Conservation (phyloP, 1,140 invertebrate genomes). For the Rhopalosiphum padi region DNA sequence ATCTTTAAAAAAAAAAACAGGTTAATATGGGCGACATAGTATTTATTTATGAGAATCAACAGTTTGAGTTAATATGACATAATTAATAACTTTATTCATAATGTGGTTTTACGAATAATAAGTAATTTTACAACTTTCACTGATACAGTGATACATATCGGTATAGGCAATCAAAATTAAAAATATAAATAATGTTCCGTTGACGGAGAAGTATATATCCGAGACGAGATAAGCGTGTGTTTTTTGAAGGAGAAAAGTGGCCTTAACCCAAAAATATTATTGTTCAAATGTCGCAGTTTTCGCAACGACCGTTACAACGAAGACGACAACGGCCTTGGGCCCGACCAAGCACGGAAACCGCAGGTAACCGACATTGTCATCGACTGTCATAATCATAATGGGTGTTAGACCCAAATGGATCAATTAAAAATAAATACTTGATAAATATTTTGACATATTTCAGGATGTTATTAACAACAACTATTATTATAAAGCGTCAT, state of each 20-base stretch:
- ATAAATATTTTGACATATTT: not conserved
- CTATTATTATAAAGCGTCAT: not conserved
- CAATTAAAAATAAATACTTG: not conserved
- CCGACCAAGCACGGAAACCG: not conserved
- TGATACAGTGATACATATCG: no score
- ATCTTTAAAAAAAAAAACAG: not conserved
- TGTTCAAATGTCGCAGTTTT: not conserved
- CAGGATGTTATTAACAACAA: not conserved
- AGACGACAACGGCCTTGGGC: not conserved
- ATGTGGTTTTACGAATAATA: no score
- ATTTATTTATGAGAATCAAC: no score
- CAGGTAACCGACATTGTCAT: not conserved
- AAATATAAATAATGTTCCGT: no score
- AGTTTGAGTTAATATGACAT: no score
- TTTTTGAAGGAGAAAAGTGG: not conserved
- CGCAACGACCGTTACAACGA: not conserved
- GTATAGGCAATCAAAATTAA: no score
- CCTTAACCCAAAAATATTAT: slow-evolving; percentile 9
- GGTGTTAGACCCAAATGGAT: not conserved
- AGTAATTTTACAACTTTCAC: no score
- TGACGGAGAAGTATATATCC: no score
- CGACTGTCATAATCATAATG: not conserved
- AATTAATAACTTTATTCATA: no score
- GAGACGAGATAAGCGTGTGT: no score
- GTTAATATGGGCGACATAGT: no score